Evolutionary conservation across 2,888 invertebrate species (phyloP), one percentile per base, ranked within the genome.

Genomic region (Amphipyra berbera): DNA sequence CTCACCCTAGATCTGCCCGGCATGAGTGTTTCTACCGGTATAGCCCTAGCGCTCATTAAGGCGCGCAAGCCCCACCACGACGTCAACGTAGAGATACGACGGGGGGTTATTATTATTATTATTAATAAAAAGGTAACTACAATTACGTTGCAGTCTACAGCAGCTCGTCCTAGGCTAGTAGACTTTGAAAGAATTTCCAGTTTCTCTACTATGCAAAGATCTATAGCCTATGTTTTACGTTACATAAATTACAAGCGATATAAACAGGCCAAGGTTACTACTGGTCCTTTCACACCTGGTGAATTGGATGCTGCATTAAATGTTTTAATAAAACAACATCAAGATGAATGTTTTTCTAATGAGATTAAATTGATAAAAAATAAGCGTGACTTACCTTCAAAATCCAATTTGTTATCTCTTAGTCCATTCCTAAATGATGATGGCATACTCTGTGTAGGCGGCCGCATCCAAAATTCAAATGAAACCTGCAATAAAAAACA

Each of bases 361-460:
- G 55, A 64, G 50, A 38, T 47, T 10, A 58, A 46, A 14, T 41
- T 27, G 15, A 12, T 10, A 59, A 50, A 45, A 45, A 41, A 56
- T 10, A 56, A 56, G 10, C 12, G 46, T 38, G 6, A 8, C 44
- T 61, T 68, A 61, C 55, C 58, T 15, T 33, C 46, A 6, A 62
- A 59, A 42, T 63, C 59, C 8, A 15, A 45, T 7, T 10, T 70
- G 7, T 38, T 67, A 10, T 61, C 61, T 8, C 45, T 68, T 0
- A 66, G 44, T 48, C 61, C 61, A 14, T 73, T 73, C 38, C 4
- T 67, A 2, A 44, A 68, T 33, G 13, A 42, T 0, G n/a, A 61
- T 10, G 55, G 49, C n/a, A 59, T 70, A 1, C 30, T 71, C 10
- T 37, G 63, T 14, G 74, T 71, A 6, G 71, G 71, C 0, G 68